A percentile compares a stretch with the other conserved stretches of the same genome.
Evolutionary conservation across 1,140 invertebrate genomes (phyloP).

Genomic region (Apocrypta bakeri): DNA sequence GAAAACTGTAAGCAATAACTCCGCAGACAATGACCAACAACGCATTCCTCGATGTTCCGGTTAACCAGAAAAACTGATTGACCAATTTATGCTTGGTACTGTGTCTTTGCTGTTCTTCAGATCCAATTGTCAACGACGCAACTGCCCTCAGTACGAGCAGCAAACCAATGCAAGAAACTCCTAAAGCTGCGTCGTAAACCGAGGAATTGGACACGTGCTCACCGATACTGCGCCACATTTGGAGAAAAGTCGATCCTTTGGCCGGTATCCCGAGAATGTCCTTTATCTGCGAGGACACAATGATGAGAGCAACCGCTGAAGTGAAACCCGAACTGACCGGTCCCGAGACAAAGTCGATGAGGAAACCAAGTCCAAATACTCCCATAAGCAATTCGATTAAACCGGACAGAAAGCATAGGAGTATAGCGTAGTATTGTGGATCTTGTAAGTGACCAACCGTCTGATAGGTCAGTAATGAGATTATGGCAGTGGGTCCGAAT

Average conservation of each 20-base stretch:
- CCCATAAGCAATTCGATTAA: conserved; percentile 90
- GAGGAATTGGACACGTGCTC: conserved; percentile 77
- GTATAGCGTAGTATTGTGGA: conserved; percentile 81
- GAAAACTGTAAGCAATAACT: conserved; percentile 75
- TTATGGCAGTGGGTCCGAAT: conserved; percentile 90
- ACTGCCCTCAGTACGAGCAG: conserved; percentile 82
- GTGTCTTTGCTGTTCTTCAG: conserved; percentile 70
- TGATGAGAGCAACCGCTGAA: conserved; percentile 93
- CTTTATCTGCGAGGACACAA: conserved; percentile 91
- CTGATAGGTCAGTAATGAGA: conserved; percentile 87
- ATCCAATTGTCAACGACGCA: conserved; percentile 77
- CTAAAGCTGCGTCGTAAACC: conserved; percentile 81
- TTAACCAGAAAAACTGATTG: conserved; percentile 76
- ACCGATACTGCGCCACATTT: conserved; percentile 82
- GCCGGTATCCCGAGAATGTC: conserved; percentile 87
- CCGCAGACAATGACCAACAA: conserved; percentile 83
- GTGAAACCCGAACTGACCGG: conserved; percentile 95
- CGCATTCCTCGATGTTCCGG: conserved; percentile 84
- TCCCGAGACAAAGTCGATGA: conserved; percentile 94
- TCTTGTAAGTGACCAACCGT: conserved; percentile 80
- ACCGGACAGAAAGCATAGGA: conserved; percentile 87
- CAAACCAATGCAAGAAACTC: conserved; percentile 82
- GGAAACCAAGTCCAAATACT: conserved; percentile 82
- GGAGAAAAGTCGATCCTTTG: conserved; percentile 82
- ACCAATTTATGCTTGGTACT: conserved; percentile 70